These are phyloP conservation scores for Eugnorisma glareosa DNA, from an alignment of 2,888 invertebrate genomes.

Conservation along the genomic window DNA sequence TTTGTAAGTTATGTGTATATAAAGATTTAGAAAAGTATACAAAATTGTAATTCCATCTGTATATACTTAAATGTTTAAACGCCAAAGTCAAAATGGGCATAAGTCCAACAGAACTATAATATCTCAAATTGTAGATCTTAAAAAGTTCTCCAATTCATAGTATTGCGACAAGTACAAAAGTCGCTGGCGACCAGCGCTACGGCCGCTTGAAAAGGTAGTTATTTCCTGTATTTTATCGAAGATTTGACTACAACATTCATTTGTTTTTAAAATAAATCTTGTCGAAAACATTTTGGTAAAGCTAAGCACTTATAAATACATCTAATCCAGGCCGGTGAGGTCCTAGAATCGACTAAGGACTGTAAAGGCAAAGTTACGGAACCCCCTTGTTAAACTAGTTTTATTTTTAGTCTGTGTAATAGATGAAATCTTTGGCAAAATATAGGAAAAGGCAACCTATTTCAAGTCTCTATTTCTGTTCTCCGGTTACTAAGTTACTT, in stretches of 20 bases:
- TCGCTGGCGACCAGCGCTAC: neutral
- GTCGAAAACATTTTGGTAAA: neutral
- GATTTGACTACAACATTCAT: neutral
- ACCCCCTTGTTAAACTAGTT: neutral
- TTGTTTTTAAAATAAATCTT: neutral
- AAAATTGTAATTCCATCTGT: neutral
- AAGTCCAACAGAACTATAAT: neutral
- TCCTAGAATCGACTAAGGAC: neutral
- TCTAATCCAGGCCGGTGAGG: neutral
- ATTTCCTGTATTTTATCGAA: neutral
- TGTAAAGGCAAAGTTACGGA: neutral
- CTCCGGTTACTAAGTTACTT: neutral
- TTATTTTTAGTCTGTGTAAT: neutral
- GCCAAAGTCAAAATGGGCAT: neutral
- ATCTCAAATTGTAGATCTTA: neutral
- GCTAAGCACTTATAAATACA: neutral
- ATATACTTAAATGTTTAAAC: neutral
- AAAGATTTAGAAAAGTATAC: too few relatives aligned
- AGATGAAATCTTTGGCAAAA: neutral
- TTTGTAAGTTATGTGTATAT: conserved; percentile 30
- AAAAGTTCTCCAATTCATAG: neutral
- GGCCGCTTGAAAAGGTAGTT: neutral
- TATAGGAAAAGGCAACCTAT: neutral
- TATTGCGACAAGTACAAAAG: neutral
- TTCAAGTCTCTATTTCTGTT: neutral